Conservation (phyloP, 1,140 invertebrate species). For the Aphaenogaster ashmeadi region DNA sequence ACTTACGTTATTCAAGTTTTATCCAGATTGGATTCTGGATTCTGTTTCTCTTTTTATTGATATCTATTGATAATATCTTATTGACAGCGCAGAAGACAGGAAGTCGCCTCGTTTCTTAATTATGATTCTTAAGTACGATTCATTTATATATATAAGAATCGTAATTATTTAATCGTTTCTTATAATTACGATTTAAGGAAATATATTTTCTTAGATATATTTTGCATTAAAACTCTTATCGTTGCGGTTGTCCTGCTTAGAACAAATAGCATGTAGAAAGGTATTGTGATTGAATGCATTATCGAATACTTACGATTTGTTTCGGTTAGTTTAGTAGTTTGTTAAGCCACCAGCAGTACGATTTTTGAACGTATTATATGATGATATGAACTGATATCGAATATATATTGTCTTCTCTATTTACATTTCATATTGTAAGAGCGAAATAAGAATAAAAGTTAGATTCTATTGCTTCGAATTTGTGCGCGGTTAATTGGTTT, state of each 20-base stretch:
- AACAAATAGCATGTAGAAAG: slow-evolving; percentile 42
- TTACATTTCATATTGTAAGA: not conserved
- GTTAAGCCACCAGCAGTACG: slow-evolving; percentile 84
- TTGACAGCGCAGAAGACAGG: not conserved
- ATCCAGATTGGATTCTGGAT: not conserved
- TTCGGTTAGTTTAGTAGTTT: slow-evolving; percentile 45
- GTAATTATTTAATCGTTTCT: no score
- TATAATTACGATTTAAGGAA: not conserved
- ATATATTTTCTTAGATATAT: slow-evolving; percentile 9
- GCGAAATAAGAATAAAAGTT: not conserved
- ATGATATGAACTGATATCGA: slow-evolving; percentile 18
- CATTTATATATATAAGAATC: no score
- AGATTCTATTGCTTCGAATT: not conserved
- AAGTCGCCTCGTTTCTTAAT: not conserved
- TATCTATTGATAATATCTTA: not conserved
- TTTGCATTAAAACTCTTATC: slow-evolving; percentile 3
- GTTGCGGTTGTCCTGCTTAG: not conserved
- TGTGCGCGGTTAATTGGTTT: not conserved
- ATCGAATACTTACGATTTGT: slow-evolving; percentile 41
- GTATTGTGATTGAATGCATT: slow-evolving; percentile 39
- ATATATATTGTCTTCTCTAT: not conserved
- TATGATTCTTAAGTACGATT: not conserved
- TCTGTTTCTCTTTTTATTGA: not conserved
- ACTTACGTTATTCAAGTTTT: slow-evolving; percentile 4
- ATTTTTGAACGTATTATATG: slow-evolving; percentile 74